A percentile compares a stretch with the other conserved stretches of the same genome.
phyloP scores from a whole-genome alignment of 2,797 vertebrate species.

The Brotula barbata region DNA sequence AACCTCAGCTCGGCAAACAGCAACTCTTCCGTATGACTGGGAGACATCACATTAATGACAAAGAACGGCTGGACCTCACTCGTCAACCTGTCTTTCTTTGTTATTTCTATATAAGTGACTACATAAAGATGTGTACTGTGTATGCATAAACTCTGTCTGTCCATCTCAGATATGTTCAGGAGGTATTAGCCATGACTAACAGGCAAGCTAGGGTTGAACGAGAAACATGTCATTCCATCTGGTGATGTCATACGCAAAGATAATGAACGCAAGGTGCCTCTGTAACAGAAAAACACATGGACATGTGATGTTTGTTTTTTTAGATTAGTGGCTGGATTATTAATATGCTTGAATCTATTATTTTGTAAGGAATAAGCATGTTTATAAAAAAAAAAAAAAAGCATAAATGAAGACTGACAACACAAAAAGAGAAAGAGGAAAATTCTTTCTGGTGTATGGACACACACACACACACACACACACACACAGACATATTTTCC shows the following conservation, averaged over 20 bases:
- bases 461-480: background rate
- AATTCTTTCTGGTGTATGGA: no score
- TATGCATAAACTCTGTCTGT: background rate
- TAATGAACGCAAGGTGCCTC: background rate
- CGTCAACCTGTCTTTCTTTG: conserved; percentile 7
- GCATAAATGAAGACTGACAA: no score
- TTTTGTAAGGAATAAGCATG: no score
- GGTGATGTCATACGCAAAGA: conserved; percentile 13
- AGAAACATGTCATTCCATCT: conserved; percentile 15
- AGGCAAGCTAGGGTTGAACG: conserved; percentile 4
- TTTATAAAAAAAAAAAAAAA: no score
- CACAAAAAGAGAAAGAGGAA: no score
- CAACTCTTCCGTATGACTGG: conserved; percentile 19
- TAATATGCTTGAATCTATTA: no score
- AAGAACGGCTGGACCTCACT: conserved; percentile 2
- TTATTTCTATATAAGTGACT: conserved; percentile 12
- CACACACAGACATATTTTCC: background rate
- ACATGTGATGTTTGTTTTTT: background rate
- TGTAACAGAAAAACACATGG: conserved; percentile 1
- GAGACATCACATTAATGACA: conserved; percentile 6
- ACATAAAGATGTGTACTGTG: background rate
- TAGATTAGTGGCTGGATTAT: no score
- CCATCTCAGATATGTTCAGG: background rate
- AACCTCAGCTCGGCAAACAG: conserved; percentile 45
- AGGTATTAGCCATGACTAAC: conserved; percentile 10